Base-by-base conservation (phyloP, 2,888 invertebrate species). In the Prosapia bicincta region DNA sequence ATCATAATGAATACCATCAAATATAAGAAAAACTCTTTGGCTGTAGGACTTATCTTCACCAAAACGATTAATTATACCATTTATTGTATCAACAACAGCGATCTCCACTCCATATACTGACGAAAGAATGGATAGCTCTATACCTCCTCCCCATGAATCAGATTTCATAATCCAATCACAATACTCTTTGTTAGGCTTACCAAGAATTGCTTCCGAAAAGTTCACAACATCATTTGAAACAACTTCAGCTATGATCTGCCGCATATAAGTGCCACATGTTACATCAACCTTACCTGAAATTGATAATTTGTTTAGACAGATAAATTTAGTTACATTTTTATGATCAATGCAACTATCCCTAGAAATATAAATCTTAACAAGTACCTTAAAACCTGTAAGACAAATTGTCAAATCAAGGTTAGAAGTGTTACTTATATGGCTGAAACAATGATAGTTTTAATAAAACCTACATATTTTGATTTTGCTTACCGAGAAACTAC, bases 1-100 rank as follows among this genome's bases (percentile, higher is more conserved):
- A 85, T 98, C 98, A 83, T 98, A 98, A 85, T 98, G 98, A 72
- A 98, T 96, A 23, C 98, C 98, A 85, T 98, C 97, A 84, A 97
- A 98, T 71, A 98, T 88, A 5, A 98, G 86, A 83, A 97, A 93
- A 3, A 96, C 95, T 81, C 97, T 86, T 76, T 93, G 89, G 1
- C 91, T 88, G 84, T 94, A 97, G 82, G 92, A 90, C 83, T 93
- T 91, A 85, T 97, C 97, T 85, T 98, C 98, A 0, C 98, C 98
- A 85, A 98, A 96, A 81, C 95, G 90, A 84, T 96, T 96, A 77
- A 98, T 93, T 78, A 95, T 93, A 66, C 92, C 93, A 84, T 95
- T 95, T 80, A 95, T 90, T 70, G 96, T 96, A 84, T 98, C 96
- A 3, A 98, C 94, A 1, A 98, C 97, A 78, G 92, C 96, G 84